Conservation (phyloP, 1,140 invertebrate species). For the Aphelenchoides avenae region DNA sequence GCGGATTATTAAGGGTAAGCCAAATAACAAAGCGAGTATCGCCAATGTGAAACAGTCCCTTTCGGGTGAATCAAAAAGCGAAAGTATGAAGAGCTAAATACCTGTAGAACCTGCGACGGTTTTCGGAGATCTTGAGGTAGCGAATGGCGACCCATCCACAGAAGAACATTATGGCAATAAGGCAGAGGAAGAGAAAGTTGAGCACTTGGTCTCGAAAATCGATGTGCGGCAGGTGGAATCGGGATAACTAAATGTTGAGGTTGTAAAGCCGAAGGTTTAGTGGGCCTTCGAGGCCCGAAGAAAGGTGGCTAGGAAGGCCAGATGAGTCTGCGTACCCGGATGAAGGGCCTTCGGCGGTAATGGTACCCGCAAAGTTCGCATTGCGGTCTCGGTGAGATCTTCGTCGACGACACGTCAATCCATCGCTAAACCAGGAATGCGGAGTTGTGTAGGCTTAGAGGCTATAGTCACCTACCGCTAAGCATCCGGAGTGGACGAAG, state of each 20-base stretch:
- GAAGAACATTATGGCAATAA: constrained; percentile 11
- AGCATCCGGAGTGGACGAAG: constrained; percentile 3
- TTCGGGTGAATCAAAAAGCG: too few relatives aligned
- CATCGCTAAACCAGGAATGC: constrained; percentile 3
- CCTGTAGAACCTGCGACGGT: too few relatives aligned
- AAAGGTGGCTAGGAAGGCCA: not conserved
- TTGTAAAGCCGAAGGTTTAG: too few relatives aligned
- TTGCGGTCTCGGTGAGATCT: constrained; percentile 1
- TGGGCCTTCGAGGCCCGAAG: too few relatives aligned
- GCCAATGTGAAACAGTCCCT: too few relatives aligned
- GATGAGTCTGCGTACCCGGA: constrained; percentile 4
- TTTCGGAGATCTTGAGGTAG: constrained; percentile 15
- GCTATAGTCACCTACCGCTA: not conserved
- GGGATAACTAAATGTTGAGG: constrained; percentile 1
- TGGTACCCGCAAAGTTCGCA: constrained; percentile 20
- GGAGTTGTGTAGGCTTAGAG: not conserved
- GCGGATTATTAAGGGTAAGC: too few relatives aligned
- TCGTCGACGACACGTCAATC: constrained; percentile 14
- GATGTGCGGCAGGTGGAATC: constrained; percentile 1
- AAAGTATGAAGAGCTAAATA: too few relatives aligned
- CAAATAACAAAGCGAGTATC: too few relatives aligned
- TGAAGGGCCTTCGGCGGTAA: constrained; percentile 9
- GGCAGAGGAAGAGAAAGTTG: constrained; percentile 13
- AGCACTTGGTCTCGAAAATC: constrained; percentile 22
- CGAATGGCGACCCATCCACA: constrained; percentile 20